Evolutionary conservation across 2,888 invertebrate species (phyloP).

Genomic region (Apeira syringaria): DNA sequence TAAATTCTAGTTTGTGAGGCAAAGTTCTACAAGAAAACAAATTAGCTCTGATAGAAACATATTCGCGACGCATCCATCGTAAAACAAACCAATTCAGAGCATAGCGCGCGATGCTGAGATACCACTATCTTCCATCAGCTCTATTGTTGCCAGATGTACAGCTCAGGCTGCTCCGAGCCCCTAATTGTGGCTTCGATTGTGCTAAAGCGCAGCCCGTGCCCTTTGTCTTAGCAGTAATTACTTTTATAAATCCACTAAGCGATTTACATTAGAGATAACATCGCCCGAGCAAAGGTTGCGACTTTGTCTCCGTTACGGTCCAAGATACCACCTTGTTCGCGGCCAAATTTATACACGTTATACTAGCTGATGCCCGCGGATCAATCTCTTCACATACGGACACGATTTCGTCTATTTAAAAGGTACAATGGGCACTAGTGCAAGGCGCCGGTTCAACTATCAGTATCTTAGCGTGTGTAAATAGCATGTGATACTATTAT

Average conservation of each 20-base stretch:
- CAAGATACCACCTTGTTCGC: constrained; percentile 25
- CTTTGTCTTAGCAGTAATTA: constrained; percentile 66
- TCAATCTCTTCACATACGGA: too few species aligned
- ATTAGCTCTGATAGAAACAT: constrained; percentile 10
- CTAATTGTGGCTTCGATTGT: constrained; percentile 46
- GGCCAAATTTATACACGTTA: constrained; percentile 23
- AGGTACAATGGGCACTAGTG: too few species aligned
- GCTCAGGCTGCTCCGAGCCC: constrained; percentile 38
- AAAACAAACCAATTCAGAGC: constrained; percentile 70
- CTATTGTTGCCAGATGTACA: constrained; percentile 66
- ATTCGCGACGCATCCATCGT: constrained; percentile 29
- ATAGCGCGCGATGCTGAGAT: constrained; percentile 58
- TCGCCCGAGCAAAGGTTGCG: constrained; percentile 57
- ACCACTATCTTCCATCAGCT: constrained; percentile 61
- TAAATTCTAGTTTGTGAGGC: too few species aligned
- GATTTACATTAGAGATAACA: constrained; percentile 62
- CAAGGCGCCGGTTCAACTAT: too few species aligned
- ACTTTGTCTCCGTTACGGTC: constrained; percentile 58
- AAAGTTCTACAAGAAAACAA: neutral
- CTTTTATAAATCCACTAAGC: constrained; percentile 67
- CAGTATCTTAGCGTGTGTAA: too few species aligned
- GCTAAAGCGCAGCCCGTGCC: constrained; percentile 49
- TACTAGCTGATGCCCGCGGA: neutral
- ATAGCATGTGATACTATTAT: too few species aligned
- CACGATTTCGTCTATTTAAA: too few species aligned